A percentile compares a stretch with the other conserved stretches of the same genome.
These are phyloP conservation scores for Eclectus roratus DNA, from an alignment of 2,113 vertebrate species.

Conservation along the genomic window DNA sequence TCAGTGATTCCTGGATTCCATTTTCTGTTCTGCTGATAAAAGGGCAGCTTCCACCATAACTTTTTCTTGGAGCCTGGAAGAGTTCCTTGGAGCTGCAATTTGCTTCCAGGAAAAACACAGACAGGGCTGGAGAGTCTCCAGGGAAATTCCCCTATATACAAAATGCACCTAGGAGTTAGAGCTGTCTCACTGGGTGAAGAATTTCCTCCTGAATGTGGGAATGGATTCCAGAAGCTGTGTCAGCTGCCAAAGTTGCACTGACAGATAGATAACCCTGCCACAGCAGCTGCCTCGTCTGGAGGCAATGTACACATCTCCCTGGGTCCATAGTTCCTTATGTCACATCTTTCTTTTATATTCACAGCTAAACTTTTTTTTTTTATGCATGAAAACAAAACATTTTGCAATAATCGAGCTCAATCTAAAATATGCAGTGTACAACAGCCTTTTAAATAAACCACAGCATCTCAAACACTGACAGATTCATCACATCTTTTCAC, in stretches of 20 bases:
- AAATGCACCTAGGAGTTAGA: neutral
- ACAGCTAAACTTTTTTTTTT: neutral
- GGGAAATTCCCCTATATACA: neutral
- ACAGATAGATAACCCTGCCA: neutral
- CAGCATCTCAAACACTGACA: neutral
- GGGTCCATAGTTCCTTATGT: neutral
- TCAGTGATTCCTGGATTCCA: neutral
- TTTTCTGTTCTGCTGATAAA: neutral
- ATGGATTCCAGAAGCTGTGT: neutral
- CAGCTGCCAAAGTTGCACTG: neutral
- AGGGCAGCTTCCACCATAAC: neutral
- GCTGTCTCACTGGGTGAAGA: neutral
- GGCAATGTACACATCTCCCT: neutral
- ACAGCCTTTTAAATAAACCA: neutral
- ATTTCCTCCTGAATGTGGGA: neutral
- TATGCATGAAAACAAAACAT: neutral
- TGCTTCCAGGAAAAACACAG: neutral
- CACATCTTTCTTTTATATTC: neutral
- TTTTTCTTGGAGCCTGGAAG: neutral
- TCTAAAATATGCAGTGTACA: neutral
- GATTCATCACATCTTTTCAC: neutral
- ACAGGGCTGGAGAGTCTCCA: neutral
- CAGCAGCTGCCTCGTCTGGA: neutral
- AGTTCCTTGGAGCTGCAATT: neutral
- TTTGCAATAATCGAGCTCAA: neutral